A percentile compares a stretch with the other conserved stretches of the same genome.
phyloP scores from a whole-genome alignment of 2,113 vertebrate species.

The Pogonocichla stellata region DNA sequence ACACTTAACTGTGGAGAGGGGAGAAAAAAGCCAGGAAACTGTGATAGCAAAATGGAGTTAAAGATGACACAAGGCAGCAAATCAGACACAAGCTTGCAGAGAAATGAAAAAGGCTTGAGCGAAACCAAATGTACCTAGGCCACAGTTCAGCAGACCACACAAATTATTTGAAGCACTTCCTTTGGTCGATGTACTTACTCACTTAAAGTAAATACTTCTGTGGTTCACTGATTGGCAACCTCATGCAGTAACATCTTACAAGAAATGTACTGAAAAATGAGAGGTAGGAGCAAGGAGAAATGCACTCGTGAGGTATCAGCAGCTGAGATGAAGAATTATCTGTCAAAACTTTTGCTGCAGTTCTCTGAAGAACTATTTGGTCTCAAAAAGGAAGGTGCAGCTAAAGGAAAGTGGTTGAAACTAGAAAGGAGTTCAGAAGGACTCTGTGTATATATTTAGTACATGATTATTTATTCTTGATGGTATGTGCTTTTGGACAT shows the following conservation, averaged over 20 bases:
- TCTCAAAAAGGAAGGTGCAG: neutral
- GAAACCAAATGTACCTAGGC: neutral
- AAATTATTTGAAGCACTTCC: neutral
- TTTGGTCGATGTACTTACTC: neutral
- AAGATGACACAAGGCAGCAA: neutral
- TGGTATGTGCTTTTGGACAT: neutral
- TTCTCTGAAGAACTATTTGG: neutral
- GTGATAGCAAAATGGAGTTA: neutral
- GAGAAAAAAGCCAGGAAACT: neutral
- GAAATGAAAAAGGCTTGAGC: neutral
- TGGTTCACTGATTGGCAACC: constrained; percentile 20
- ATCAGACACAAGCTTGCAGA: neutral
- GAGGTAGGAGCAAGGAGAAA: neutral
- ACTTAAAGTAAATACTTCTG: constrained; percentile 11
- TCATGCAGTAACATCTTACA: neutral
- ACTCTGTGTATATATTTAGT: neutral
- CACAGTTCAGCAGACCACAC: constrained; percentile 40
- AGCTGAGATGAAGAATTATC: neutral
- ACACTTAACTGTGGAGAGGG: neutral
- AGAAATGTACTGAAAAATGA: neutral
- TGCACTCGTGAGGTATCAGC: neutral
- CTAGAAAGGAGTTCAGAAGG: neutral
- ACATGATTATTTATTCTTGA: neutral
- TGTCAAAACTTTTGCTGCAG: neutral
- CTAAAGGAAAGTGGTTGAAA: neutral